Conservation (phyloP, 2,113 vertebrate species). For the Ramphastos sulfuratus region DNA sequence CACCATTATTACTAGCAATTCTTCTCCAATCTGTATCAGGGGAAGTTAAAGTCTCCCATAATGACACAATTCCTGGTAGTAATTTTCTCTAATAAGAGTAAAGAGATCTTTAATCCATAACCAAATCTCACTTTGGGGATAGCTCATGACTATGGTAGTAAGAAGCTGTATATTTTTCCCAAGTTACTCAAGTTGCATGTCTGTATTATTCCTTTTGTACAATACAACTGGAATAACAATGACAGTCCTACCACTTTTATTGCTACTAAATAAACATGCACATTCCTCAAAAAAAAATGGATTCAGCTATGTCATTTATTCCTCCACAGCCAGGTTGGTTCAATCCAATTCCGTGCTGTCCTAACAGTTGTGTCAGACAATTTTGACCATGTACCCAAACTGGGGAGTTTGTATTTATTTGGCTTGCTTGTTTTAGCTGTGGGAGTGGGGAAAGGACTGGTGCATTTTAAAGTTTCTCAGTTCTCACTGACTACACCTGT, state of each 20-base stretch:
- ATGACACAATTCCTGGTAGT: conserved; percentile 70
- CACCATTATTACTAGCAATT: conserved; percentile 73
- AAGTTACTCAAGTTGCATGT: background rate
- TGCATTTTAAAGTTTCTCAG: background rate
- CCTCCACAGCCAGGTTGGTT: background rate
- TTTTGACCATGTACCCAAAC: background rate
- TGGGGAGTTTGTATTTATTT: background rate
- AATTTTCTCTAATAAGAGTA: conserved; percentile 70
- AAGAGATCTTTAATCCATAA: conserved; percentile 72
- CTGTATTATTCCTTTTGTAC: background rate
- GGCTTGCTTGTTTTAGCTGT: background rate
- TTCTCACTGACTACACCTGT: background rate
- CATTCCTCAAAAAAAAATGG: background rate
- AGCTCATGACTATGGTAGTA: conserved; percentile 35
- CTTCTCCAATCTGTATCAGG: conserved; percentile 73
- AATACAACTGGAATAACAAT: background rate
- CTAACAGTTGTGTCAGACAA: background rate
- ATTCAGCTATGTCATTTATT: background rate
- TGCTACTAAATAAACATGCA: background rate
- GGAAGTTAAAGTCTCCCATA: conserved; percentile 73
- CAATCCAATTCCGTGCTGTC: background rate
- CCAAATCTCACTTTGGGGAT: conserved; percentile 57
- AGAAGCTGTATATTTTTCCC: background rate
- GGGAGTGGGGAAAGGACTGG: fast-evolving
- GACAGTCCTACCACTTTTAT: background rate